These are phyloP conservation scores for Babylonia areolata DNA, from an alignment of 1,140 invertebrate species.

Conservation along the genomic window DNA sequence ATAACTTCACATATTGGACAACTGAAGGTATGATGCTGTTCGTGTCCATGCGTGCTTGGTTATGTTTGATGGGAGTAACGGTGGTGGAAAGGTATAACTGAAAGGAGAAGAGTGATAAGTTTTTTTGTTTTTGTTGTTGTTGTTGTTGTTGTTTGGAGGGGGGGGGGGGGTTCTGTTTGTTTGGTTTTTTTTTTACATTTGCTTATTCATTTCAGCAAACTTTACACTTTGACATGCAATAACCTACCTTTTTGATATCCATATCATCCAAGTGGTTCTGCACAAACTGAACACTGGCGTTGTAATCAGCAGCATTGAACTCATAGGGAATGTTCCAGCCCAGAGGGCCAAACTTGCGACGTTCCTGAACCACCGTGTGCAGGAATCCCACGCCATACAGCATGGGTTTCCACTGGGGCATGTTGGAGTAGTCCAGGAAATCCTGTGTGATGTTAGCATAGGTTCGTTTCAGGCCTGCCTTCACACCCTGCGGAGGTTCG, in stretches of 20 bases:
- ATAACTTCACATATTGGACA: too few species aligned
- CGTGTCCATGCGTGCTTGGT: too few species aligned
- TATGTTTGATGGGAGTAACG: too few species aligned
- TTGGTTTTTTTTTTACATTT: too few species aligned
- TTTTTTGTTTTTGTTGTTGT: too few species aligned
- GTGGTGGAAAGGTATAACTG: too few species aligned
- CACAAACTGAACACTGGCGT: conserved; percentile 94
- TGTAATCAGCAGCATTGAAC: conserved; percentile 97
- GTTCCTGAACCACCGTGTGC: conserved; percentile 75
- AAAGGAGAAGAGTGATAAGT: too few species aligned
- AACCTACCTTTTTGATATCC: conserved; percentile 91
- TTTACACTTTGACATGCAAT: too few species aligned
- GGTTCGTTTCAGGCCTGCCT: conserved; percentile 74
- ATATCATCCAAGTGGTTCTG: conserved; percentile 98
- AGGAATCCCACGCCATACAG: conserved; percentile 95
- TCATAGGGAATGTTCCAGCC: conserved; percentile 84
- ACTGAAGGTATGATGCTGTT: too few species aligned
- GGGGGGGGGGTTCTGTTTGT: too few species aligned
- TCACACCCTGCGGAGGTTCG: conserved; percentile 76
- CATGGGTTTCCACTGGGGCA: conserved; percentile 90
- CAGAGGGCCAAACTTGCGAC: conserved; percentile 75
- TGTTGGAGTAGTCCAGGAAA: conserved; percentile 65
- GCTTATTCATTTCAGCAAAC: too few species aligned
- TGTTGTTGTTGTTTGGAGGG: too few species aligned
- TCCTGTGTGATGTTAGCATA: conserved; percentile 72